These are phyloP conservation scores for Craterocephalus amniculus DNA, from an alignment of 2,797 vertebrate species.

Conservation along the genomic window DNA sequence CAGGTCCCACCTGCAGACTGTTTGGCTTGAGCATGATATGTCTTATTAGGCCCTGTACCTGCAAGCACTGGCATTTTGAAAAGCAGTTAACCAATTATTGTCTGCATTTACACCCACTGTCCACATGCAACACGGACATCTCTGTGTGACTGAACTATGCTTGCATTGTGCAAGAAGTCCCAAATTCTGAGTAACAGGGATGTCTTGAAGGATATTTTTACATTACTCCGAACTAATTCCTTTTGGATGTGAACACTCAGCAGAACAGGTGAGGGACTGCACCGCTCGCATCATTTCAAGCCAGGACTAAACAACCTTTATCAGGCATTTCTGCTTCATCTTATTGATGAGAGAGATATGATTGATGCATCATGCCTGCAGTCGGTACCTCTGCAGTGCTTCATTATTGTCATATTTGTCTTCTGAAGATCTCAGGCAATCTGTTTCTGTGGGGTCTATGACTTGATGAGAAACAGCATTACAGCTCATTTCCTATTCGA, in stretches of 20 bases:
- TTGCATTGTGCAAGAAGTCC: not conserved
- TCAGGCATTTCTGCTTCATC: conserved; percentile 22
- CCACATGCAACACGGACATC: not conserved
- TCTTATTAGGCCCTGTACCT: no score
- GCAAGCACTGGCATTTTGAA: no score
- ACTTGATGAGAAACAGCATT: conserved; percentile 31
- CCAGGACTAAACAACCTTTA: conserved; percentile 7
- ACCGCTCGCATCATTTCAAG: not conserved
- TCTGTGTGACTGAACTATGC: not conserved
- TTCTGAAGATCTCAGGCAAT: conserved; percentile 19
- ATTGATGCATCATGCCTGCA: conserved; percentile 13
- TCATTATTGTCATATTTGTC: conserved; percentile 23
- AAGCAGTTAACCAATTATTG: not conserved
- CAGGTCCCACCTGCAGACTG: not conserved
- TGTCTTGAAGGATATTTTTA: not conserved
- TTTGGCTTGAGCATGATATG: not conserved
- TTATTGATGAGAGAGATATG: conserved; percentile 15
- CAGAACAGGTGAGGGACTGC: not conserved
- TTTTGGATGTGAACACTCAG: not conserved
- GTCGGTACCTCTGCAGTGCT: conserved; percentile 6
- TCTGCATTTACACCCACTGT: not conserved
- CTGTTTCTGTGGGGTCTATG: conserved; percentile 22
- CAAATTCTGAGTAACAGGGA: not conserved
- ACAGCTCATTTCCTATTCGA: conserved; percentile 15
- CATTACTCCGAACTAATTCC: not conserved